Conservation (phyloP, 2,797 vertebrate genomes). For the Myoxocephalus aenaeus region DNA sequence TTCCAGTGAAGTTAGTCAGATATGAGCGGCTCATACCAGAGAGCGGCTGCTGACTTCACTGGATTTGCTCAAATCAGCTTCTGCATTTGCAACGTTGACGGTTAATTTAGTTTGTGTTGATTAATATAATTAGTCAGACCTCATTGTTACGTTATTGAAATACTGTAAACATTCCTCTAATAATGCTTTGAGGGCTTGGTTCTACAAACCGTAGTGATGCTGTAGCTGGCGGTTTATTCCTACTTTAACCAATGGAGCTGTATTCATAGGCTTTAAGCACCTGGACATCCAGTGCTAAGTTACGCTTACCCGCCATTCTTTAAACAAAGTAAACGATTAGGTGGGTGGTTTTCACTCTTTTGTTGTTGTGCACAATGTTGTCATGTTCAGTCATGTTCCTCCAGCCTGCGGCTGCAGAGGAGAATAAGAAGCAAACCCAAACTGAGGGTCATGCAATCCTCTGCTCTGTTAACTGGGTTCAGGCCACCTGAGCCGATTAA, state of each 20-base stretch:
- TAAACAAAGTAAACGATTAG: background rate
- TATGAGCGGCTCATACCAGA: background rate
- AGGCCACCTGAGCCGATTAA: conserved; percentile 28
- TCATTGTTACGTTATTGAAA: background rate
- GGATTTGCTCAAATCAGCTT: conserved; percentile 1
- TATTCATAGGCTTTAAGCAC: conserved; percentile 1
- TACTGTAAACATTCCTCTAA: background rate
- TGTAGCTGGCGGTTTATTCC: background rate
- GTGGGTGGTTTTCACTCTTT: conserved; percentile 3
- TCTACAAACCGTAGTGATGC: background rate
- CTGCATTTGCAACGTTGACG: background rate
- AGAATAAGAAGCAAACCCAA: conserved; percentile 56
- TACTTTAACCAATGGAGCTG: background rate
- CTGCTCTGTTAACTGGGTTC: conserved; percentile 50
- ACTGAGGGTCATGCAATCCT: conserved; percentile 56
- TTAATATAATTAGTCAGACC: background rate
- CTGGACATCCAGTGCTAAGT: conserved; percentile 11
- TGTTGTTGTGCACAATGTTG: conserved; percentile 2
- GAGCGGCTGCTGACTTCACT: conserved; percentile 8
- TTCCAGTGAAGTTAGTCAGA: conserved; percentile 10
- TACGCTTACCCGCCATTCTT: background rate
- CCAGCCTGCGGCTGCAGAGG: conserved; percentile 10
- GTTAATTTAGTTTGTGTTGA: background rate
- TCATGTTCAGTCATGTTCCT: conserved; percentile 44
- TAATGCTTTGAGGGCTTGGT: background rate